Percentiles rank a stretch among this genome's conserved stretches.
Evolutionary conservation across 2,797 vertebrate species (phyloP).

Genomic region (Neopelma chrysocephalum): DNA sequence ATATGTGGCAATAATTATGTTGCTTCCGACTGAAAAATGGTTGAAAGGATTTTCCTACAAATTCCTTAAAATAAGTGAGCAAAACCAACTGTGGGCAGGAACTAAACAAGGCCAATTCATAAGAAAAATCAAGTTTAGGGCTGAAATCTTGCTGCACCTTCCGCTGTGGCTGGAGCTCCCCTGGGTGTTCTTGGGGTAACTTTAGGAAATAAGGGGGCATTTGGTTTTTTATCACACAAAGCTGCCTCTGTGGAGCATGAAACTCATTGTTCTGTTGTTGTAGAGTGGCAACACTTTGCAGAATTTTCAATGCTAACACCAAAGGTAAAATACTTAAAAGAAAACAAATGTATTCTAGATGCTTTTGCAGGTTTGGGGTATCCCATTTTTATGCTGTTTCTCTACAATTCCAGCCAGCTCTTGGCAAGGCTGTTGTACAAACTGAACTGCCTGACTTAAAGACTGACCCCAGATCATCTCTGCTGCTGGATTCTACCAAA

Average conservation of each 20-base stretch:
- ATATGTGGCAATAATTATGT: constrained; percentile 18
- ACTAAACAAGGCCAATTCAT: not conserved
- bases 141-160: not conserved
- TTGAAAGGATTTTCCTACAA: not conserved
- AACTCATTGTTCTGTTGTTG: not conserved
- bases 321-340: not conserved
- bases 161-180: not conserved
- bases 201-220: not conserved
- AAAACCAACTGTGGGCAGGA: not conserved
- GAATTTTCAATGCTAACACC: not conserved
- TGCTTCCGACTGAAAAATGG: constrained; percentile 30
- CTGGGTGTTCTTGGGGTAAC: not conserved
- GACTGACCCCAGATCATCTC: not conserved
- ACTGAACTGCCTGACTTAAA: not conserved
- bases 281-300: no score
- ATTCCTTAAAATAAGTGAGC: constrained; percentile 1
- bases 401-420: not conserved
- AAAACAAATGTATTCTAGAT: not conserved
- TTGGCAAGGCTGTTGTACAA: not conserved
- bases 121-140: not conserved
- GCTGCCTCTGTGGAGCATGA: not conserved
- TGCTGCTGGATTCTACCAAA: not conserved
- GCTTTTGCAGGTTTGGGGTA: not conserved
- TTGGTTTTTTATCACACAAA: not conserved
- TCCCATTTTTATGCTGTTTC: not conserved